Evolutionary conservation across 1,140 invertebrate species (phyloP).

Genomic region (Solenopsis fugax): DNA sequence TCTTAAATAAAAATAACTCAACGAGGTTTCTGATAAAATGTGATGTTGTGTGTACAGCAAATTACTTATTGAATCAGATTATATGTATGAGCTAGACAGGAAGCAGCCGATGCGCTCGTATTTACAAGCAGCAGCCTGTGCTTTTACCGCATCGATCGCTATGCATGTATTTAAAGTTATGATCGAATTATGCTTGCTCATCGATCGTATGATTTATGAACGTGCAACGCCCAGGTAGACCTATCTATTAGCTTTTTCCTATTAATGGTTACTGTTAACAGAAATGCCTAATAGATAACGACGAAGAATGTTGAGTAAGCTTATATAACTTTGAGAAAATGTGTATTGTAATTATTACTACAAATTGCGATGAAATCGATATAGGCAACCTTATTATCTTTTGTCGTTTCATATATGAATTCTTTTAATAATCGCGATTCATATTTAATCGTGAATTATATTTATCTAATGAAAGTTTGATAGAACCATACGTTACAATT

Average conservation of each 20-base stretch:
- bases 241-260: conserved; percentile 39
- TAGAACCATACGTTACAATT: background rate
- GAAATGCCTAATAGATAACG: conserved; percentile 1
- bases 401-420: background rate
- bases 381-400: background rate
- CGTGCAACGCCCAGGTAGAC: conserved; percentile 24
- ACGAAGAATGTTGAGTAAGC: background rate
- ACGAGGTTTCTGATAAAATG: conserved; percentile 31
- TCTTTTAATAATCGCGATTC: background rate
- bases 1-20: conserved; percentile 11
- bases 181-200: conserved; percentile 61
- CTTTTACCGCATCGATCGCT: conserved; percentile 60
- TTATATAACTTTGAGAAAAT: background rate
- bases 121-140: conserved; percentile 61
- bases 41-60: conserved; percentile 53
- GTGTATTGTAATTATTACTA: background rate
- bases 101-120: conserved; percentile 57
- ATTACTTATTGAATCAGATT: conserved; percentile 66
- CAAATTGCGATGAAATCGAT: background rate
- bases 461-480: background rate
- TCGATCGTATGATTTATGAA: conserved; percentile 56
- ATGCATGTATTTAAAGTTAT: conserved; percentile 65
- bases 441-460: background rate
- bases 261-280: conserved; percentile 37
- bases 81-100: conserved; percentile 64